Conservation (phyloP, 2,113 vertebrate species). For the Vombatus ursinus region DNA sequence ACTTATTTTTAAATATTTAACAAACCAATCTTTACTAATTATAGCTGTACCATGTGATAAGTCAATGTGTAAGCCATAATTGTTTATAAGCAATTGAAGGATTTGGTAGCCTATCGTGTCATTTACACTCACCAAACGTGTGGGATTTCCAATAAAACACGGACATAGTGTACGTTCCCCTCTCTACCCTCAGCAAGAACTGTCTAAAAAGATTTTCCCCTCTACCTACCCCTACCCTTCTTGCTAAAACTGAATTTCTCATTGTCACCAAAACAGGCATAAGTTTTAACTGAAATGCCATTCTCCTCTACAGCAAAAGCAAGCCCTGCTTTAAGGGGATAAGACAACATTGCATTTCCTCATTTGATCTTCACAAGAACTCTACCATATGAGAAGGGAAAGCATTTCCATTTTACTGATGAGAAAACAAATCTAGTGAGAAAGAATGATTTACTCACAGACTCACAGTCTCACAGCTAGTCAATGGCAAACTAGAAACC, state of each 20-base stretch:
- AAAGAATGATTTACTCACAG: not conserved
- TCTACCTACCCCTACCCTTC: not conserved
- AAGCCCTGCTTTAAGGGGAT: not conserved
- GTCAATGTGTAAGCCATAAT: not conserved
- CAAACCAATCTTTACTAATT: not conserved
- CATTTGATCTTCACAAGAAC: not conserved
- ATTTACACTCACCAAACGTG: not conserved
- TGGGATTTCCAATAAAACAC: not conserved
- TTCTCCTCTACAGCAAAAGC: not conserved
- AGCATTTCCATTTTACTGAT: not conserved
- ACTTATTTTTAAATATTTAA: not conserved
- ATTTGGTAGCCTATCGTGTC: not conserved
- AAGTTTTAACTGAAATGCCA: not conserved
- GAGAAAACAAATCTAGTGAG: constrained; percentile 10
- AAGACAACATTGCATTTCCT: not conserved
- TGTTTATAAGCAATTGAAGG: not conserved
- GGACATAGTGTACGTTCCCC: not conserved
- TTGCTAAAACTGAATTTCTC: not conserved
- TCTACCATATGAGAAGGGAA: not conserved
- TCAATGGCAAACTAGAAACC: not conserved
- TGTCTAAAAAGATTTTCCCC: not conserved
- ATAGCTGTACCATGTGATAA: not conserved
- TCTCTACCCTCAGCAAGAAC: not conserved
- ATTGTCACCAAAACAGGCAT: not conserved
- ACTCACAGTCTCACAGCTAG: not conserved